phyloP scores from a whole-genome alignment of 2,888 invertebrate species.

The Agriopis aurantiaria region DNA sequence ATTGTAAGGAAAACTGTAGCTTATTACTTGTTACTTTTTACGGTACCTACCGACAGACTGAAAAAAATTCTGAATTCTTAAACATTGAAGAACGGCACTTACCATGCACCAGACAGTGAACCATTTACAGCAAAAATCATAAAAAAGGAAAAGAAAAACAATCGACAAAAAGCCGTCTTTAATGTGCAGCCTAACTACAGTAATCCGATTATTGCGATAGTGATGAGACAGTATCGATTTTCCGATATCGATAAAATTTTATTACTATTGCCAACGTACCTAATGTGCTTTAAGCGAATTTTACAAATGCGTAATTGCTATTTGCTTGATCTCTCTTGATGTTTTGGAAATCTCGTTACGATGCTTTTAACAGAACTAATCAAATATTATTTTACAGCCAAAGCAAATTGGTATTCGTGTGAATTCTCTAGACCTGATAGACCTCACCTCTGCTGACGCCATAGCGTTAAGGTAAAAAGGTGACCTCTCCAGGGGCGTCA shows the following conservation, averaged over 20 bases:
- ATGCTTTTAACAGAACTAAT: not conserved
- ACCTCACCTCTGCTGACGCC: too few relatives aligned
- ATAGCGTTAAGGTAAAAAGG: too few relatives aligned
- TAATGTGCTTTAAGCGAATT: conserved; percentile 21
- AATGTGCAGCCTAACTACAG: conserved; percentile 50
- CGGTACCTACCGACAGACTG: not conserved
- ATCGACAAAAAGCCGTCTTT: conserved; percentile 45
- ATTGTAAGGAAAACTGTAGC: too few relatives aligned
- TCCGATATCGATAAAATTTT: conserved; percentile 42
- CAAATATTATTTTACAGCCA: not conserved
- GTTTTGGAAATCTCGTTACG: not conserved
- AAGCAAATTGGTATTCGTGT: too few relatives aligned
- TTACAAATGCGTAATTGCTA: conserved; percentile 18
- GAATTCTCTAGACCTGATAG: too few relatives aligned
- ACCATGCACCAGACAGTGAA: conserved; percentile 11
- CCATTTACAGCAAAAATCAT: conserved; percentile 24
- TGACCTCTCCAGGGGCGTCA: too few relatives aligned
- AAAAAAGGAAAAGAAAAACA: conserved; percentile 20
- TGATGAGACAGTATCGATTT: conserved; percentile 40
- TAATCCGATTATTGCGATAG: conserved; percentile 49
- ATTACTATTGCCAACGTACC: conserved; percentile 12
- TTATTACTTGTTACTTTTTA: too few relatives aligned
- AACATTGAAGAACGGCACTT: conserved; percentile 1
- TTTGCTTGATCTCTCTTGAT: conserved; percentile 9
- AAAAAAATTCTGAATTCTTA: not conserved